A percentile compares a stretch with the other conserved stretches of the same genome.
Evolutionary conservation across 2,113 vertebrate genomes (phyloP).

Genomic region (Alethe diademata): DNA sequence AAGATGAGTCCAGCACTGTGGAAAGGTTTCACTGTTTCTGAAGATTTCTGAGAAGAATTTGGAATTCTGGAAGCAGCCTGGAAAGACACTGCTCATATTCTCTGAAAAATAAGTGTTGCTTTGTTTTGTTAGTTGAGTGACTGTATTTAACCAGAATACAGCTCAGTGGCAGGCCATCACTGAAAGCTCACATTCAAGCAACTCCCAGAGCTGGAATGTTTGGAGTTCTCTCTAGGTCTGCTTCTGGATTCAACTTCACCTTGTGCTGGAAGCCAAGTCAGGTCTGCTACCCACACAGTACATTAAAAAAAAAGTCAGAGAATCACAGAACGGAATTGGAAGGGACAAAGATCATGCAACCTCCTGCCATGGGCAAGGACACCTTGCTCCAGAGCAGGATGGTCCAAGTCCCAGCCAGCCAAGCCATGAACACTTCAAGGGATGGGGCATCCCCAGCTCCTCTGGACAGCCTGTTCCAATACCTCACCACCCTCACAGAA

Average conservation of each 20-base stretch:
- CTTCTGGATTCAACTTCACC: background rate
- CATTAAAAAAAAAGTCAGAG: background rate
- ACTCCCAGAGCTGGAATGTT: background rate
- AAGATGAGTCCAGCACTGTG: background rate
- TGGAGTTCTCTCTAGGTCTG: background rate
- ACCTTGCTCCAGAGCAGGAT: background rate
- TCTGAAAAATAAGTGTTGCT: background rate
- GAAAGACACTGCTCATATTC: background rate
- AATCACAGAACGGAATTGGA: background rate
- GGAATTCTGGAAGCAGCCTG: background rate
- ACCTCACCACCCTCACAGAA: background rate
- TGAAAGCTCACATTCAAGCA: background rate
- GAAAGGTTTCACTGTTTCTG: background rate
- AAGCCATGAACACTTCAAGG: background rate
- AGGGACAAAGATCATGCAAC: background rate
- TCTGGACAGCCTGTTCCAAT: background rate
- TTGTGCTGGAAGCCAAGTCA: background rate
- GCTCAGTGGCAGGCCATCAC: background rate
- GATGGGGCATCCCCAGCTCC: background rate
- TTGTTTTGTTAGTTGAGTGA: background rate
- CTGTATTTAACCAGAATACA: background rate
- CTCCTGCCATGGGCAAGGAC: background rate
- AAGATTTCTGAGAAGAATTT: background rate
- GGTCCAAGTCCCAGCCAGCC: background rate
- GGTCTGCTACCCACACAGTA: background rate